Evolutionary conservation across 53 echinoderm and acorn worm species (phyloP).

Genomic region (Holothuria leucospilota): DNA sequence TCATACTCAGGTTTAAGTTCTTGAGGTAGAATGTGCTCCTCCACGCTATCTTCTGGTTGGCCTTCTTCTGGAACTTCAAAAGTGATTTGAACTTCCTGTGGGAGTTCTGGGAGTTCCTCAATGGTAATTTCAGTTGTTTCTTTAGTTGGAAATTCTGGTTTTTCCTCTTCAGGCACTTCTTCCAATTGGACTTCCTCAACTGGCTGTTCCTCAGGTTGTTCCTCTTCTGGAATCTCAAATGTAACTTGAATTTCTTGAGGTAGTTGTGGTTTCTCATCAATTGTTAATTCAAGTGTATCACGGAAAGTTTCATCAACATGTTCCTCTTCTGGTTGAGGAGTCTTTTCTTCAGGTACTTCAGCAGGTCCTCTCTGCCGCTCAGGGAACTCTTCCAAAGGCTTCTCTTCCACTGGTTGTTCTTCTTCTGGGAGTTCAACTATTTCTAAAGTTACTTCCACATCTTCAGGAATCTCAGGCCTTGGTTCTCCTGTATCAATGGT

Average conservation of each 20-base stretch:
- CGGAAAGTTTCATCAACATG: conserved; percentile 17
- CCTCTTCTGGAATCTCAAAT: conserved; percentile 28
- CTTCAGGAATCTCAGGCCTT: conserved; percentile 30
- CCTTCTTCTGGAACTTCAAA: conserved; percentile 2
- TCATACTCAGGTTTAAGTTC: conserved; percentile 61
- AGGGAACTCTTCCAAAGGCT: conserved; percentile 49
- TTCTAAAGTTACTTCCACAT: conserved; percentile 18
- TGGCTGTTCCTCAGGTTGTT: conserved; percentile 46
- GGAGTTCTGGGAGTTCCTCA: conserved; percentile 9
- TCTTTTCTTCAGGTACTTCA: conserved; percentile 33
- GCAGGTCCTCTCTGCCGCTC: conserved; percentile 68
- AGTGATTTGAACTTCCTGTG: conserved; percentile 12
- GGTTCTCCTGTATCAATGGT: not conserved
- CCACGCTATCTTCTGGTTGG: not conserved
- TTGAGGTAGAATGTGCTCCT: conserved; percentile 2
- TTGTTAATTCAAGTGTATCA: conserved; percentile 28
- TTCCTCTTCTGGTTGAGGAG: conserved; percentile 31
- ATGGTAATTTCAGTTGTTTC: conserved; percentile 3
- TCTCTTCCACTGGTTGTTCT: conserved; percentile 50
- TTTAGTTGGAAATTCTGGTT: not conserved
- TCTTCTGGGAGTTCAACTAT: conserved; percentile 26
- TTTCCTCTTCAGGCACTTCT: not conserved
- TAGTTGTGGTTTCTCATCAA: conserved; percentile 43
- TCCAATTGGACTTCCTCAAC: conserved; percentile 32
- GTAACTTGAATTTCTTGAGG: conserved; percentile 40